These are phyloP conservation scores for Sternotherus odoratus DNA, from an alignment of 2,797 vertebrate species.

Conservation along the genomic window DNA sequence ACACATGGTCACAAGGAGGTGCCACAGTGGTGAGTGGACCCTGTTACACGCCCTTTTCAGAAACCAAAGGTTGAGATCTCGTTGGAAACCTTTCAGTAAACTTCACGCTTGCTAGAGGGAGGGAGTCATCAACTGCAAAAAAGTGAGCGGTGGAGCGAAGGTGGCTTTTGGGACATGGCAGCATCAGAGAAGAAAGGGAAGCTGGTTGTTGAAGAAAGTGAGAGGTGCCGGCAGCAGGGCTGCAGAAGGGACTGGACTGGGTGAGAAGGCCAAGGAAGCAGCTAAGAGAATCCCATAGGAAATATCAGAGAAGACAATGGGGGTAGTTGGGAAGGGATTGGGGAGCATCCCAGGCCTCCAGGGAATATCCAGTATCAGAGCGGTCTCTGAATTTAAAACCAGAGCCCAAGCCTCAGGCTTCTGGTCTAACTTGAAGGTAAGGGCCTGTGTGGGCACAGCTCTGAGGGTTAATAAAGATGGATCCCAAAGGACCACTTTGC, in stretches of 20 bases:
- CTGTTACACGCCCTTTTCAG: background rate
- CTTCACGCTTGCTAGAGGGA: background rate
- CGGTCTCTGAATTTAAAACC: background rate
- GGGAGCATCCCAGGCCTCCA: too few relatives aligned
- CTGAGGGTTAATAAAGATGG: rapidly evolving
- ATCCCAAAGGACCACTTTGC: rapidly evolving
- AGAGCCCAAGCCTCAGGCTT: background rate
- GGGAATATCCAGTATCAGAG: background rate
- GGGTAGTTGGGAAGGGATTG: too few relatives aligned
- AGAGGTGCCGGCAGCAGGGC: background rate
- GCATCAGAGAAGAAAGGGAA: background rate
- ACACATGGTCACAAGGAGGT: too few relatives aligned
- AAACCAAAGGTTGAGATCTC: background rate
- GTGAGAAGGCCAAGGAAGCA: background rate
- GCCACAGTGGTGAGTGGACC: too few relatives aligned
- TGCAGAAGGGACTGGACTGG: background rate
- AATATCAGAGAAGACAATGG: background rate
- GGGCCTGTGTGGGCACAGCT: rapidly evolving
- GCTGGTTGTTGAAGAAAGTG: background rate
- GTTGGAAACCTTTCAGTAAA: background rate
- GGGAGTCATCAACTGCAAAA: rapidly evolving
- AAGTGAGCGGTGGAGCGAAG: background rate
- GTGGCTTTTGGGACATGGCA: background rate
- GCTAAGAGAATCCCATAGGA: background rate
- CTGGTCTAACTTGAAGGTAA: rapidly evolving